Evolutionary conservation across 2,888 invertebrate genomes (phyloP).

Genomic region (Deladenus siricidicola): DNA sequence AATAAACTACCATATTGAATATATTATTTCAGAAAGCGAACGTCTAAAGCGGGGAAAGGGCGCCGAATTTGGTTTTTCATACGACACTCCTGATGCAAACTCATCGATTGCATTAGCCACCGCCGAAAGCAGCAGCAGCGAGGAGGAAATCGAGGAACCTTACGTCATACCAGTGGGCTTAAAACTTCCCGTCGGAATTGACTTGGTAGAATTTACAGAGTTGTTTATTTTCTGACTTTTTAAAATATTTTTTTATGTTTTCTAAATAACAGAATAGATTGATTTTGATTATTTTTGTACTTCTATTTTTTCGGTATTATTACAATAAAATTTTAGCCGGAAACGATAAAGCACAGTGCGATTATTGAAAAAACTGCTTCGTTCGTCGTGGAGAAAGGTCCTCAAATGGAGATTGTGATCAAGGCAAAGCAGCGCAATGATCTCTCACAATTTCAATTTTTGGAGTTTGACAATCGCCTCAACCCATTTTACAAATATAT

Average conservation of each 20-base stretch:
- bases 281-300: background rate
- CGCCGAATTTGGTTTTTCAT: constrained; percentile 27
- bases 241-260: constrained; percentile 25
- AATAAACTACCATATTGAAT: no score
- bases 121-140: constrained; percentile 13
- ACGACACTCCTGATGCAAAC: constrained; percentile 9
- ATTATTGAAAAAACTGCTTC: constrained; percentile 79
- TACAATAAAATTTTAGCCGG: constrained; percentile 33
- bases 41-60: constrained; percentile 11
- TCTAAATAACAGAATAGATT: background rate
- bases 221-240: constrained; percentile 13
- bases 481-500: constrained; percentile 79
- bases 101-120: constrained; percentile 2
- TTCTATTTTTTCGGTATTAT: background rate
- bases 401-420: constrained; percentile 95
- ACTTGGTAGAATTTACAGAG: constrained; percentile 51
- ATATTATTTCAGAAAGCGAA: constrained; percentile 13
- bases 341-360: constrained; percentile 53
- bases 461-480: constrained; percentile 73
- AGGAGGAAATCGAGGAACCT: constrained; percentile 58
- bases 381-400: constrained; percentile 62
- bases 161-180: constrained; percentile 69
- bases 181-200: constrained; percentile 68
- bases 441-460: constrained; percentile 68
- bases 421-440: constrained; percentile 77